Base-by-base conservation (phyloP, 1,140 invertebrate genomes). In the Catajapyx aquilonaris region DNA sequence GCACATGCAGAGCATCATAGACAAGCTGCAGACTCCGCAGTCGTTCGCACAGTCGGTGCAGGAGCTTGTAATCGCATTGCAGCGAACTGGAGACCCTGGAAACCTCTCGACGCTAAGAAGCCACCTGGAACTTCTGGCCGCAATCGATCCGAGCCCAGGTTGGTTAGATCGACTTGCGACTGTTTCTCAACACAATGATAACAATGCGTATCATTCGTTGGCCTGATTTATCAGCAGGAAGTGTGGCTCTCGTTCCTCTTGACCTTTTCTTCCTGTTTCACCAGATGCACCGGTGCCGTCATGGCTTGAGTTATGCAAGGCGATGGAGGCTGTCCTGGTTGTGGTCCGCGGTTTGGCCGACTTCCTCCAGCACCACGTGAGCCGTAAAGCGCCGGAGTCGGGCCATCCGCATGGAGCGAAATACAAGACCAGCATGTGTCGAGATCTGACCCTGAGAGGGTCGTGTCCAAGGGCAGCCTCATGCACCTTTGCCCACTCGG, bases 1-100 rank as follows among this genome's bases (percentile, higher is more conserved):
- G 15, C 88, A 96, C 52, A 97, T 98, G 91, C 91, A 98, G 58
- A 93, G 86, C 48, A 97, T 97, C 40, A 94, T 97, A 48, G 77
- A 85, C 47, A 85, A 91, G 62, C 57, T 93, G 20, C 86, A 91
- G 61, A 91, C 84, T 11, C 85, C 85, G 0, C 78, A 85, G 44
- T 84, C 80, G 2, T 90, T 91, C 57, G 72, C 77, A 1, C 81
- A 87, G 55, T 81, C 79, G 28, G 77, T 93, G 1, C 84, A 88
- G 54, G 88, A 95, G 55, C 55, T 95, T 40, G 74, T 91, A 16
- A 86, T 93, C 41, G 86, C 84, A 0, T 59, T 94, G 39, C 87
- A 94, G 53, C 66, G 87, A 41, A 90, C 84, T 4, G 77, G 78
- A 1, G 87, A 95, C 61, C 84, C 85, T 2, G 79, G 76, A 36